phyloP scores from a whole-genome alignment of 2,888 invertebrate genomes.

The Sinopyrophorus schimmeli region DNA sequence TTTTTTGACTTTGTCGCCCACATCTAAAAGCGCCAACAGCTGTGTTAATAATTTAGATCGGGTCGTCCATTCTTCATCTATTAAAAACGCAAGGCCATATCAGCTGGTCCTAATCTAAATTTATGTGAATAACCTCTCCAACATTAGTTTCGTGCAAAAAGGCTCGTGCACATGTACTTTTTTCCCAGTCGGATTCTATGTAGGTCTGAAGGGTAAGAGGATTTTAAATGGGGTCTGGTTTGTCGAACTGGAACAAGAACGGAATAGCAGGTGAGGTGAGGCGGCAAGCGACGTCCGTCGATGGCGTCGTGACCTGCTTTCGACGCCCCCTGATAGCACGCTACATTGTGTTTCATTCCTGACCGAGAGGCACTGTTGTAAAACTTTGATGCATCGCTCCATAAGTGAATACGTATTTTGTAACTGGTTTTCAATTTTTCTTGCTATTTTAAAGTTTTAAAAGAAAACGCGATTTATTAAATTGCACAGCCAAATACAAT shows the following conservation, averaged over 20 bases:
- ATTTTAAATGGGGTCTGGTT: slow-evolving; percentile 24
- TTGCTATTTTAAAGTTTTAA: too few species aligned
- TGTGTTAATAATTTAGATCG: too few species aligned
- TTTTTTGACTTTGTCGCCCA: too few species aligned
- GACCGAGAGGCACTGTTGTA: slow-evolving; percentile 20
- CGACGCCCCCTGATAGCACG: slow-evolving; percentile 33
- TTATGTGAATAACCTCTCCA: slow-evolving; percentile 25
- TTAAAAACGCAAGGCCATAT: too few species aligned
- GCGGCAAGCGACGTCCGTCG: slow-evolving; percentile 29
- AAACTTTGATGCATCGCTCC: slow-evolving; percentile 16
- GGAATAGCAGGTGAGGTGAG: slow-evolving; percentile 31
- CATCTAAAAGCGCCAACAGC: too few species aligned
- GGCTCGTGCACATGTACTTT: not conserved
- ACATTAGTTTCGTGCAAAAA: not conserved
- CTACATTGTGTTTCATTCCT: slow-evolving; percentile 24
- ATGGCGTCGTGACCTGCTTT: slow-evolving; percentile 39
- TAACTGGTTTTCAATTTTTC: too few species aligned
- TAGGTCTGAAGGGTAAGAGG: slow-evolving; percentile 10
- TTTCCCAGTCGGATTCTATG: too few species aligned
- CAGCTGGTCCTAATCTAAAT: slow-evolving; percentile 25
- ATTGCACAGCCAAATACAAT: too few species aligned
- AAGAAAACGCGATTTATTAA: too few species aligned
- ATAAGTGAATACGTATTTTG: too few species aligned
- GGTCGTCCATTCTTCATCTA: too few species aligned
- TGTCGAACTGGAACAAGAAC: slow-evolving; percentile 17